Evolutionary conservation across 2,888 invertebrate species (phyloP).

Genomic region (Mactromeris polynyma): DNA sequence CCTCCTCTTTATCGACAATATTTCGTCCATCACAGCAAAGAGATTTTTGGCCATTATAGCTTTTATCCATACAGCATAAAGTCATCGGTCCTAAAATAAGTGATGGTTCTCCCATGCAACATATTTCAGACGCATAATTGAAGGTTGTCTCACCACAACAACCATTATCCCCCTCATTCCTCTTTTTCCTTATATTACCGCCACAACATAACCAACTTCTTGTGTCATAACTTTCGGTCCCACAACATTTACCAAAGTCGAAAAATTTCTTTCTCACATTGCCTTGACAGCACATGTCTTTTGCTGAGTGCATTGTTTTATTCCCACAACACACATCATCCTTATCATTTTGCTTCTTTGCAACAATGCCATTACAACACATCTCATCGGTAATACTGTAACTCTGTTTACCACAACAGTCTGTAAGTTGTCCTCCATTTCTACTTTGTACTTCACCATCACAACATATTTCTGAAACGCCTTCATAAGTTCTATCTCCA

Average conservation of each 20-base stretch:
- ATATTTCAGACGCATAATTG: slow-evolving; percentile 41
- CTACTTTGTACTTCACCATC: slow-evolving; percentile 32
- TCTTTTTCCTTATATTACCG: slow-evolving; percentile 30
- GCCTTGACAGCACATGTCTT: slow-evolving; percentile 54
- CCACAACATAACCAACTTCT: slow-evolving; percentile 34
- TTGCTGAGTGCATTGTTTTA: slow-evolving; percentile 31
- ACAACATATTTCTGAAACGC: slow-evolving; percentile 51
- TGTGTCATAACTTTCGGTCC: slow-evolving; percentile 41
- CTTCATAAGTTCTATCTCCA: slow-evolving; percentile 48
- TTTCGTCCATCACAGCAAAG: slow-evolving; percentile 25
- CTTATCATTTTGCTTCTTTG: not conserved
- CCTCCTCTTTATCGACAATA: slow-evolving; percentile 14
- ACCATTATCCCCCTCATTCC: slow-evolving; percentile 36
- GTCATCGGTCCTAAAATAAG: slow-evolving; percentile 29
- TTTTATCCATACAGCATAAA: slow-evolving; percentile 40
- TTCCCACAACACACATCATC: slow-evolving; percentile 58
- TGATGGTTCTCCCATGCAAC: slow-evolving; percentile 41
- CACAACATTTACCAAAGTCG: slow-evolving; percentile 42
- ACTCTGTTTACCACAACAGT: slow-evolving; percentile 44
- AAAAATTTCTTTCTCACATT: slow-evolving; percentile 21
- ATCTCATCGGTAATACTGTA: slow-evolving; percentile 35
- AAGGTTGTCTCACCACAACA: slow-evolving; percentile 59
- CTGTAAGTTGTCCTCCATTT: slow-evolving; percentile 23
- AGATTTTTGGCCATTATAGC: slow-evolving; percentile 15
- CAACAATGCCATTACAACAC: slow-evolving; percentile 52